phyloP scores from a whole-genome alignment of 1,140 invertebrate genomes.

The Leucophenga varia region DNA sequence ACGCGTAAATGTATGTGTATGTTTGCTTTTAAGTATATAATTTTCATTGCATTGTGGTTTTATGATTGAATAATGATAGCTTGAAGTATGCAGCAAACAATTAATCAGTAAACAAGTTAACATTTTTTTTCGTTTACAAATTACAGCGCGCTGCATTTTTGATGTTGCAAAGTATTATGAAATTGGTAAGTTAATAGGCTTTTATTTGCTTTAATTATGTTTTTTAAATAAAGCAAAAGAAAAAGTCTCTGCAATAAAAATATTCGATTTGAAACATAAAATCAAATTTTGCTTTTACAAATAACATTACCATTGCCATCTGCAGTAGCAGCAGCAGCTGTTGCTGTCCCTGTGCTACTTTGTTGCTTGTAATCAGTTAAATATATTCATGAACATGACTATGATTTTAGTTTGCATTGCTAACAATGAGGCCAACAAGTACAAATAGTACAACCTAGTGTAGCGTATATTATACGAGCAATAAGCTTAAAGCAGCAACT shows the following conservation, averaged over 20 bases:
- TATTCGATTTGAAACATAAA: constrained; percentile 19
- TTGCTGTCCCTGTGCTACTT: constrained; percentile 29
- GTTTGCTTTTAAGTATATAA: constrained; percentile 24
- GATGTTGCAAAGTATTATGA: constrained; percentile 32
- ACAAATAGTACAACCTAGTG: constrained; percentile 11
- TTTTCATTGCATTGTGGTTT: constrained; percentile 49
- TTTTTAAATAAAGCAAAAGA: constrained; percentile 2
- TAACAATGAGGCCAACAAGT: constrained; percentile 9
- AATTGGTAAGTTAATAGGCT: constrained; percentile 13
- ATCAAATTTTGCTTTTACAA: background rate
- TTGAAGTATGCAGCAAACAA: too few species aligned
- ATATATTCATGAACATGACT: constrained; percentile 51
- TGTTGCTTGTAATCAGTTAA: constrained; percentile 48
- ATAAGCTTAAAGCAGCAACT: too few species aligned
- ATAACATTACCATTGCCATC: constrained; percentile 6
- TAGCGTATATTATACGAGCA: background rate
- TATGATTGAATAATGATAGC: too few species aligned
- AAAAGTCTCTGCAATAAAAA: constrained; percentile 13
- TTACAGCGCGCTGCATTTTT: constrained; percentile 49
- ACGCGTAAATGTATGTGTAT: background rate
- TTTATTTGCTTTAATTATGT: background rate
- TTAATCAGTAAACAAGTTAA: too few species aligned
- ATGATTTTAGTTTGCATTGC: constrained; percentile 49
- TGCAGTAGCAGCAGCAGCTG: constrained; percentile 32
- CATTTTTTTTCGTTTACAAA: too few species aligned